These are phyloP conservation scores for Lasius platythorax DNA, from an alignment of 2,888 invertebrate species.

Conservation along the genomic window DNA sequence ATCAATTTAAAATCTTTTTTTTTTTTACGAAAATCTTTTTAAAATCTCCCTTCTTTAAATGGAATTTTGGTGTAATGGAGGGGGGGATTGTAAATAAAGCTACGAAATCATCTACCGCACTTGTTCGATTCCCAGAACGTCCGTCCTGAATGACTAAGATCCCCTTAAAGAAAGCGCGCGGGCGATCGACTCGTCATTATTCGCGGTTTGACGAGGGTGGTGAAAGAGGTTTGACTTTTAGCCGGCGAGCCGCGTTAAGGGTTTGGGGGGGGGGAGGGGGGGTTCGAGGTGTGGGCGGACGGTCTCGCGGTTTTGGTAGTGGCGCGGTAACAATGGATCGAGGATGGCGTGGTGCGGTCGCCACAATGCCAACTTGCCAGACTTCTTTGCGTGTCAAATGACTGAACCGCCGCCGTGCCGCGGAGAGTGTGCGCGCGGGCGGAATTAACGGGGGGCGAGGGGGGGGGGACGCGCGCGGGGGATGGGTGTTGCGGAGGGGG, in stretches of 20 bases:
- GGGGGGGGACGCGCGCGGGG: slow-evolving; percentile 28
- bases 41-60: neutral
- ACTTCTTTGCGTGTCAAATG: slow-evolving; percentile 86
- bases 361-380: slow-evolving; percentile 84
- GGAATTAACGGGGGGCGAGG: slow-evolving; percentile 38
- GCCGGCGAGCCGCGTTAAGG: slow-evolving; percentile 32
- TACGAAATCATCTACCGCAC: neutral
- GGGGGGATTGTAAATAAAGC: neutral
- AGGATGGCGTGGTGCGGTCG: slow-evolving; percentile 73
- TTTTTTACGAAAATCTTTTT: neutral
- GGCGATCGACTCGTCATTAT: slow-evolving; percentile 54
- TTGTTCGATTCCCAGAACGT: slow-evolving; percentile 16
- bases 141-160: slow-evolving; percentile 38
- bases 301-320: slow-evolving; percentile 77
- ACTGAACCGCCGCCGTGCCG: slow-evolving; percentile 84
- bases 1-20: too few relatives aligned
- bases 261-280: slow-evolving; percentile 42
- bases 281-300: slow-evolving; percentile 60
- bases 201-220: slow-evolving; percentile 67
- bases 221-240: slow-evolving; percentile 55
- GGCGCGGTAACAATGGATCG: slow-evolving; percentile 83
- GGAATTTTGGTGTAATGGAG: neutral
- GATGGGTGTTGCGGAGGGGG: slow-evolving; percentile 67
- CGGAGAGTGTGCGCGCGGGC: slow-evolving; percentile 76
- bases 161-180: slow-evolving; percentile 40